Evolutionary conservation across 2,797 vertebrate species (phyloP).

Genomic region (Alectoris magna): DNA sequence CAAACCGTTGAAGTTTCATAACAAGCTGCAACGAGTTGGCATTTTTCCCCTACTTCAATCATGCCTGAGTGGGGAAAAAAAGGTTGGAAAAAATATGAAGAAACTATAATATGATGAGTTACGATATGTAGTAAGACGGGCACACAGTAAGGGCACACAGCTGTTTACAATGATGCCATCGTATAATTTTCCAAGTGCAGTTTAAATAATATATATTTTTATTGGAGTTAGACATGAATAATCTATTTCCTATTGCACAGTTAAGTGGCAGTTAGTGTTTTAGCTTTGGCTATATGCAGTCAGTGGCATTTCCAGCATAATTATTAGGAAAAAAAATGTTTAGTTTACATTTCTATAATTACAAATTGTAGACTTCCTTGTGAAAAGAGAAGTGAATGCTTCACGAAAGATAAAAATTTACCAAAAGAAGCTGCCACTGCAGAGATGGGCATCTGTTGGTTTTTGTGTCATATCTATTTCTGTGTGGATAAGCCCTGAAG

Average conservation of each 20-base stretch:
- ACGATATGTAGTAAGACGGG: background rate
- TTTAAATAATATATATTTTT: background rate
- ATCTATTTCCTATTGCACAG: background rate
- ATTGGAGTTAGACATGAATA: background rate
- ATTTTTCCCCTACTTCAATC: conserved; percentile 12
- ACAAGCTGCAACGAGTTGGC: background rate
- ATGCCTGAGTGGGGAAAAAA: background rate
- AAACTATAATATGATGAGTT: background rate
- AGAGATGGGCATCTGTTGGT: background rate
- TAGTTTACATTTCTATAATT: background rate
- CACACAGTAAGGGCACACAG: background rate
- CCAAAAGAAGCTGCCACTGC: background rate
- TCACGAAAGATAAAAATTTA: background rate
- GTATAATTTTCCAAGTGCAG: background rate
- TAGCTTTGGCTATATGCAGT: conserved; percentile 8
- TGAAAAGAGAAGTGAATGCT: background rate
- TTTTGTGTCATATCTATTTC: background rate
- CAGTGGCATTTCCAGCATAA: background rate
- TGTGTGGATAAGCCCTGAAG: background rate
- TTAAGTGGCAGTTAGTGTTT: background rate
- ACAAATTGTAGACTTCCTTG: background rate
- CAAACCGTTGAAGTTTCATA: background rate
- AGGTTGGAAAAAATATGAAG: background rate
- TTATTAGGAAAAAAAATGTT: background rate
- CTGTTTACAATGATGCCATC: background rate